These are phyloP conservation scores for Pangasius mekongensis DNA, from an alignment of 2,797 vertebrate species.

Conservation along the genomic window DNA sequence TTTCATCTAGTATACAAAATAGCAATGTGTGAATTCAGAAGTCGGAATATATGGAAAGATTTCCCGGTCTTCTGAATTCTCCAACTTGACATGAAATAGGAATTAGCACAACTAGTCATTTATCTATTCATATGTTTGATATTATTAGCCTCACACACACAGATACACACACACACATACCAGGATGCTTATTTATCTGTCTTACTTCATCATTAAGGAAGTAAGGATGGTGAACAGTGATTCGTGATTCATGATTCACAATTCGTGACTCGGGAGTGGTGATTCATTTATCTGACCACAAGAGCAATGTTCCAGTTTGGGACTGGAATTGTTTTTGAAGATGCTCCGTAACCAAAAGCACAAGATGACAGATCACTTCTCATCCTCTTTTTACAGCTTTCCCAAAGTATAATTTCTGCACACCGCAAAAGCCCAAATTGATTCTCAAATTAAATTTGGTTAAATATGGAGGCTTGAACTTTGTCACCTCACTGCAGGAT, in stretches of 20 bases:
- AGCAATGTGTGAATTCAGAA: background rate
- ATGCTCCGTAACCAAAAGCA: constrained; percentile 35
- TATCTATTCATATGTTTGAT: background rate
- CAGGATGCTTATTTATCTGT: constrained; percentile 62
- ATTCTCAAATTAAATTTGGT: constrained; percentile 35
- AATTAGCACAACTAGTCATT: background rate
- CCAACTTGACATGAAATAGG: background rate
- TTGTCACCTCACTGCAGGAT: constrained; percentile 28
- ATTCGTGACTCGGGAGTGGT: constrained; percentile 50
- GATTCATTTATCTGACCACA: constrained; percentile 48
- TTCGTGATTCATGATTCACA: constrained; percentile 57
- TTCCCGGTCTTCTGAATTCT: background rate
- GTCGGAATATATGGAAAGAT: background rate
- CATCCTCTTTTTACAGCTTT: constrained; percentile 23
- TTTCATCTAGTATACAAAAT: background rate
- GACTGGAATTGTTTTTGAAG: constrained; percentile 55
- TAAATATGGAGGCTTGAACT: constrained; percentile 32
- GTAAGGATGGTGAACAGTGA: constrained; percentile 64
- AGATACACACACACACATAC: constrained; percentile 56
- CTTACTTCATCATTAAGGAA: constrained; percentile 70
- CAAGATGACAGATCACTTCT: constrained; percentile 12
- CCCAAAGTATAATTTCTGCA: constrained; percentile 46
- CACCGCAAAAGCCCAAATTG: constrained; percentile 18
- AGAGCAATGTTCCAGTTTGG: constrained; percentile 42
- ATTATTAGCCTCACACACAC: constrained; percentile 36